These are phyloP conservation scores for Patagioenas fasciata DNA, from an alignment of 2,113 vertebrate species.

Conservation along the genomic window DNA sequence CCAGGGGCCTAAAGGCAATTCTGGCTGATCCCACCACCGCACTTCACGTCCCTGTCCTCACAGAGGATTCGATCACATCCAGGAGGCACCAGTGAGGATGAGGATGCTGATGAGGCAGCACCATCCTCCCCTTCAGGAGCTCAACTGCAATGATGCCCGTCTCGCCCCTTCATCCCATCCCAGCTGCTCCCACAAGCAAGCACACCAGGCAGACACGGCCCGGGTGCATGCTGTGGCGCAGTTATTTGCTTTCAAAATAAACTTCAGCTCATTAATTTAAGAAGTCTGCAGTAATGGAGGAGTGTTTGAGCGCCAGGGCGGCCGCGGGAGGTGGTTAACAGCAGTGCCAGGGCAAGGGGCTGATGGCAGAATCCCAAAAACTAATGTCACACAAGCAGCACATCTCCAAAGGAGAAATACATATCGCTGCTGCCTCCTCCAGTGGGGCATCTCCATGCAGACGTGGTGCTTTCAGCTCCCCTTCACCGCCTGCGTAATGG, in stretches of 20 bases:
- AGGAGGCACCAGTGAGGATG: background rate
- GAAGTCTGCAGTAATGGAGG: background rate
- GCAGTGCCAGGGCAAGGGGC: rapidly evolving
- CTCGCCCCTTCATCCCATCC: background rate
- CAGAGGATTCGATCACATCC: background rate
- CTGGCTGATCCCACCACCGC: no score
- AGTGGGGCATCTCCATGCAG: background rate
- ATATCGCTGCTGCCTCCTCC: background rate
- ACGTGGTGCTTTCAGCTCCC: background rate
- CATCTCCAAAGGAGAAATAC: background rate
- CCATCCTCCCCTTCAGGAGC: rapidly evolving
- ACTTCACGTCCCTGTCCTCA: background rate
- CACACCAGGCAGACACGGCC: rapidly evolving
- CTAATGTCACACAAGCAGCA: background rate
- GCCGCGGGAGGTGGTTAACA: rapidly evolving
- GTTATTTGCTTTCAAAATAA: background rate
- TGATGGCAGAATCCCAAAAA: background rate
- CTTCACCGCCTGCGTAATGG: background rate
- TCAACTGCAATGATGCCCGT: background rate
- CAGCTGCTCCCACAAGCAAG: background rate
- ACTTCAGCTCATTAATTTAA: background rate
- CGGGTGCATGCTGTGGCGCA: rapidly evolving
- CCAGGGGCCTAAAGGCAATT: rapidly evolving
- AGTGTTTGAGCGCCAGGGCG: rapidly evolving
- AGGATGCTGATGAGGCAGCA: background rate